Percentiles rank a stretch among this genome's conserved stretches.
Evolutionary conservation across 1,140 invertebrate genomes (phyloP).

Genomic region (Lordiphosa collinella): DNA sequence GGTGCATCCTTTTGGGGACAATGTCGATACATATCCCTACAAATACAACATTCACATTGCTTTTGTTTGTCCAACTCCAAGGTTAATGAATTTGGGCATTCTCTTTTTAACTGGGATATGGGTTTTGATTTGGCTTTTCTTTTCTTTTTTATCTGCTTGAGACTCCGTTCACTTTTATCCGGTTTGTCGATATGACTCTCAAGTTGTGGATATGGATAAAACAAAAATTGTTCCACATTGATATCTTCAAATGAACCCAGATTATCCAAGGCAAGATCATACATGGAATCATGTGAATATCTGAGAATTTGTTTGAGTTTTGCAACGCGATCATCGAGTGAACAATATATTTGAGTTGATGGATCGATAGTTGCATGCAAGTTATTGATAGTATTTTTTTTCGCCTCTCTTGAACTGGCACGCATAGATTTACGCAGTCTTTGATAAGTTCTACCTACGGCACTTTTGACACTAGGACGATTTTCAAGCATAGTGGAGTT

Average conservation of each 20-base stretch:
- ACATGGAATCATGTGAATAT: neutral
- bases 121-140: neutral
- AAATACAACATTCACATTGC: conserved; percentile 21
- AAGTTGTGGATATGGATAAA: neutral
- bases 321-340: neutral
- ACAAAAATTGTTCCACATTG: neutral
- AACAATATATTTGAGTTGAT: too few species aligned
- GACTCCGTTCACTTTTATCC: neutral
- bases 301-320: neutral
- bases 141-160: neutral
- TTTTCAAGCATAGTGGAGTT: too few species aligned
- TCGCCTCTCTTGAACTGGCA: too few species aligned
- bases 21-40: conserved; percentile 9
- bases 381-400: too few species aligned
- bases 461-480: too few species aligned
- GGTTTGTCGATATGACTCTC: neutral
- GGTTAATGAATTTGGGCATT: neutral
- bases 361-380: too few species aligned
- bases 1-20: conserved; percentile 6
- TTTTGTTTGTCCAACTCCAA: neutral
- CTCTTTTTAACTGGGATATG: too few species aligned
- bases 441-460: too few species aligned
- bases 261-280: neutral
- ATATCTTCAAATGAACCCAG: neutral
- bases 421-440: too few species aligned